Conservation (phyloP, 2,113 vertebrate genomes). For the Nothoprocta pentlandii region DNA sequence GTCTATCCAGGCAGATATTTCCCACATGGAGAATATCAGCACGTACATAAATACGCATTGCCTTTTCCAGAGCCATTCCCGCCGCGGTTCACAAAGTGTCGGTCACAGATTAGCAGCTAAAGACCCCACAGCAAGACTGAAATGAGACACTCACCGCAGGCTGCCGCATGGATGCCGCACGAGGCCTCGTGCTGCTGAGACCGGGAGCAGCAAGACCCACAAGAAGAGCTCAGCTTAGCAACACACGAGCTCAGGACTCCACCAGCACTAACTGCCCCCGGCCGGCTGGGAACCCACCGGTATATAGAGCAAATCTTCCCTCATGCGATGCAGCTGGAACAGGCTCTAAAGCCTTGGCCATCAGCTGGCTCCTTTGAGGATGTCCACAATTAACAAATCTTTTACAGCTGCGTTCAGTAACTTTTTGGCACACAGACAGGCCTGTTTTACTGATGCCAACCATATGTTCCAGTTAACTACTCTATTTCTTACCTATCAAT, state of each 20-base stretch:
- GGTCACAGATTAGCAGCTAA: accelerated
- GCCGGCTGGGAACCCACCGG: accelerated
- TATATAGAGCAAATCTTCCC: neutral
- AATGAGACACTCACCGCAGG: neutral
- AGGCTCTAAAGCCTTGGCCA: neutral
- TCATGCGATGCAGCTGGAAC: neutral
- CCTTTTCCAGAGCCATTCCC: accelerated
- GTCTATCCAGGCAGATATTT: neutral
- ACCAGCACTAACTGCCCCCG: accelerated
- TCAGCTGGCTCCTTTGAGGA: neutral
- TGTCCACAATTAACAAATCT: neutral
- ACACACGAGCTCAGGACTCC: accelerated
- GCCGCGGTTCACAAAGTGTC: accelerated
- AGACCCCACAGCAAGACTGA: accelerated
- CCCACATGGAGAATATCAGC: accelerated
- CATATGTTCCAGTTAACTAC: neutral
- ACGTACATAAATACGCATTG: accelerated
- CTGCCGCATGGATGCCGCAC: neutral
- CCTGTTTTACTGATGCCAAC: neutral
- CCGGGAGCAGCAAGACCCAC: accelerated
- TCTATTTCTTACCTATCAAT: neutral
- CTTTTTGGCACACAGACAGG: neutral
- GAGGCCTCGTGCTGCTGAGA: accelerated
- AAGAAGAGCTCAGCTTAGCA: accelerated
- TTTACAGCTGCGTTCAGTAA: neutral